Evolutionary conservation across 2,113 vertebrate species (phyloP), one percentile per base, ranked within the genome.

Genomic region (Coracopsis vasa): DNA sequence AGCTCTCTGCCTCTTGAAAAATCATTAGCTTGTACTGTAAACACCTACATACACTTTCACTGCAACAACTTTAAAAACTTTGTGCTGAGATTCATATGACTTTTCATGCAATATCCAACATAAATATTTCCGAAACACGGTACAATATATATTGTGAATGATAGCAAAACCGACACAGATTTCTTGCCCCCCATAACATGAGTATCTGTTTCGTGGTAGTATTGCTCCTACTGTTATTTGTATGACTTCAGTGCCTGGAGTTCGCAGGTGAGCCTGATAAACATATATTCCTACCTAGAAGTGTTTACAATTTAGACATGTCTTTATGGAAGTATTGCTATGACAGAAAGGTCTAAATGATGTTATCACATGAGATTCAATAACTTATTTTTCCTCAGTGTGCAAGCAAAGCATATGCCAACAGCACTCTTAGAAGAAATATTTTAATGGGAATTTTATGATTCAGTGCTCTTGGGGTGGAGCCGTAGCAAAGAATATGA

Each of bases 361-460:
- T 48, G 20, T 60, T 87, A 81, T 64, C 74, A 65, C 28, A 28
- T 60, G 41, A 3, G 67, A 21, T 65, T 95, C 45, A 58, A 79
- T 67, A 44, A 16, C 31, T 88, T n/a, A n/a, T 77, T 80, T 79
- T 65, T 21, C 27, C 73, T 71, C 12, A 35, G 42, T 20, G 8
- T 48, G 62, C 74, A 82, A 58, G 64, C 31, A 78, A 39, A 86
- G 16, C 6, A 70, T 81, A 66, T 58, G 50, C 65, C 47, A 91
- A 71, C 24, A 94, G 60, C 74, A 84, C 29, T 53, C 23, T 41
- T 3, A 62, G 21, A 73, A 69, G 35, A 83, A 77, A 62, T 70
- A 89, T 66, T 91, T 86, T 85, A 74, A 58, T 54, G 47, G n/a
- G 50, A 80, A 15, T 87, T 70, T 54, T 81, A 47, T 84, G 50